Evolutionary conservation across 1,140 invertebrate genomes (phyloP), one percentile per base, ranked within the genome.

Genomic region (Caligus rogercresseyi): DNA sequence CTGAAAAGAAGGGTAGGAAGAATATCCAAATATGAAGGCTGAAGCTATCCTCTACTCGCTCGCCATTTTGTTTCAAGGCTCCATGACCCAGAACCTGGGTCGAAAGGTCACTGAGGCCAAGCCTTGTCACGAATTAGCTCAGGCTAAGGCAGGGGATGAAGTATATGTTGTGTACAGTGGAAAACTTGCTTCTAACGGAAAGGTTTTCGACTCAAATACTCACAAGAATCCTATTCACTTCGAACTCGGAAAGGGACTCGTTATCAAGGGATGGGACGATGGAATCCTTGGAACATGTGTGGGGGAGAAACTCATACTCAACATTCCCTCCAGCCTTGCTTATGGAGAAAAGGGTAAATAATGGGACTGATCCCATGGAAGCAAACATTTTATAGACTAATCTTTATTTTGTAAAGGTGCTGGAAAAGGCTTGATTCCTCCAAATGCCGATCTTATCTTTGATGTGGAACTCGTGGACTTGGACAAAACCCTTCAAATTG

Each of bases 251-350:
- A 60, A 68, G 19, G 72, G 73, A 13, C 70, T 72, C 60, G 73
- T 74, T 68, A 67, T 69, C 43, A 55, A 18, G 7, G 88, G 90
- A 31, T 95, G 90, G 91, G 92, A 95, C 70, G 81, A 91, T 73
- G 92, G 91, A 52, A 75, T 95, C 14, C 67, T 81, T 11, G 84
- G 89, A 71, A 95, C 95, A 89, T 95, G 91, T 75, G 84, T 91
- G 19, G 88, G 89, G 69, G 90, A 95, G 73, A 92, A 88, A 72
- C 82, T 91, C 67, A 89, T 85, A 73, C 76, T 96, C 65, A 83
- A 79, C 7, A 92, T 96, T 69, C 90, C 91, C 11, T 82, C 90
- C n/a, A 78, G 82, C 62, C 75, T 95, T 31, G 92, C 85, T 11
- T 95, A 95, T 74, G 91, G 91, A 1, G 87, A 91, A 68, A 79